A percentile compares a stretch with the other conserved stretches of the same genome.
phyloP scores from a whole-genome alignment of 2,797 vertebrate genomes.

The Glyptemys insculpta region DNA sequence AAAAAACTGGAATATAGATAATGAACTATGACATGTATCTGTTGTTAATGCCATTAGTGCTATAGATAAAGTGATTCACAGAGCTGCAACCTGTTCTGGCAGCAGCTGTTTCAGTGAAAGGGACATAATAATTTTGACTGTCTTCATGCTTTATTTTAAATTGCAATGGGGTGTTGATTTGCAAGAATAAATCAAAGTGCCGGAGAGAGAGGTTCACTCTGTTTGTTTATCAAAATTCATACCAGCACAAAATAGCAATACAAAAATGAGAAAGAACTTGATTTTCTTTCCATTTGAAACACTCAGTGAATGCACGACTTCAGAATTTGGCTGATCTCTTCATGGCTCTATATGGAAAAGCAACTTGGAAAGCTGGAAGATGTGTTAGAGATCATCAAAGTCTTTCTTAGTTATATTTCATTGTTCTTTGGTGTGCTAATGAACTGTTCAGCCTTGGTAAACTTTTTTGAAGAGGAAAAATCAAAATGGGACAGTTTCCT shows the following conservation, averaged over 20 bases:
- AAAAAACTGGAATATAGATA: background rate
- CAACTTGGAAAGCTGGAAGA: background rate
- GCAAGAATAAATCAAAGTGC: conserved; percentile 19
- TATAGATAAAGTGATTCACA: conserved; percentile 6
- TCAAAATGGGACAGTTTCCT: background rate
- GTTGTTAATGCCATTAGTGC: background rate
- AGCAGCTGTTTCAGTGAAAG: conserved; percentile 12
- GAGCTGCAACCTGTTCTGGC: background rate
- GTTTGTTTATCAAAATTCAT: conserved; percentile 34
- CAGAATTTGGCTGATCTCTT: conserved; percentile 10
- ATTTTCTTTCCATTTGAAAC: conserved; percentile 46
- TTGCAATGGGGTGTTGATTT: background rate
- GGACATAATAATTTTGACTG: background rate
- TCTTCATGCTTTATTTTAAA: conserved; percentile 24
- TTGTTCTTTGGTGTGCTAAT: background rate
- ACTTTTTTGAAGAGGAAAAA: background rate
- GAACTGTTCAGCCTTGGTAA: conserved; percentile 1
- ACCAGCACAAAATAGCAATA: background rate
- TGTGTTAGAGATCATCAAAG: background rate
- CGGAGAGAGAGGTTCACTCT: background rate
- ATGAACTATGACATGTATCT: background rate
- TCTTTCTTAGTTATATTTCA: conserved; percentile 8
- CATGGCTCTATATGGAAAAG: background rate
- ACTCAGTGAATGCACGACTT: background rate
- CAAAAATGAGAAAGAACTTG: conserved; percentile 12